Evolutionary conservation across 2,113 vertebrate species (phyloP), one percentile per base, ranked within the genome.

Genomic region (Hippoglossus stenolepis): DNA sequence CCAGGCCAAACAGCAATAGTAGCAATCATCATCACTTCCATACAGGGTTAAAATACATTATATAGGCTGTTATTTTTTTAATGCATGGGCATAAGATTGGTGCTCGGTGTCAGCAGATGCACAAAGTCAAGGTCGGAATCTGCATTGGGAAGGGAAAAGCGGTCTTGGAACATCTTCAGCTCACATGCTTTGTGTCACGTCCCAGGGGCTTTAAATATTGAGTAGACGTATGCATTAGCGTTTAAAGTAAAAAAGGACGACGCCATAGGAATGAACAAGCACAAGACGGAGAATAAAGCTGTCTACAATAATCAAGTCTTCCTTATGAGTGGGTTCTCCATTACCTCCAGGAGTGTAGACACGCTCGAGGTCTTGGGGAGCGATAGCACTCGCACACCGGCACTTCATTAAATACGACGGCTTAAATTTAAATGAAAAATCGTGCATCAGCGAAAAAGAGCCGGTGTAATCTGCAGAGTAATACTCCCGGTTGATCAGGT

Each of bases 361-460:
- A 21, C 20, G 51, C 45, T 5, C 5, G 4, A 38, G n/a, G 23
- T 35, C 26, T 26, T 20, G 53, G 18, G 7, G 53, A 58, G 47
- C 13, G 28, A 66, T 10, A 0, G n/a, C 20, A 47, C 17, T 18
- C 61, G 59, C 47, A 45, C 35, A 38, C 38, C 14, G 14, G 26
- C 21, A 6, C 60, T 80, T 67, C 14, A 80, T 80, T 45, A 75
- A 57, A 69, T 12, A 38, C 23, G 0, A 3, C 17, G 17, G 53
- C 21, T 53, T 31, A 3, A 65, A 73, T 73, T 28, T 62, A 43
- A 61, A 74, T 73, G 35, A 47, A 59, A 71, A 40, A 21, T n/a
- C 2, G 3, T 64, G 51, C 12, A 64, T 64, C 70, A 60, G 57
- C 65, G 20, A 38, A 59, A 60, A 74, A 58, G 17, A 38, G 70